Percentiles rank a stretch among this genome's conserved stretches.
phyloP scores from a whole-genome alignment of 2,797 vertebrate species.

The Pseudomugil gertrudae region DNA sequence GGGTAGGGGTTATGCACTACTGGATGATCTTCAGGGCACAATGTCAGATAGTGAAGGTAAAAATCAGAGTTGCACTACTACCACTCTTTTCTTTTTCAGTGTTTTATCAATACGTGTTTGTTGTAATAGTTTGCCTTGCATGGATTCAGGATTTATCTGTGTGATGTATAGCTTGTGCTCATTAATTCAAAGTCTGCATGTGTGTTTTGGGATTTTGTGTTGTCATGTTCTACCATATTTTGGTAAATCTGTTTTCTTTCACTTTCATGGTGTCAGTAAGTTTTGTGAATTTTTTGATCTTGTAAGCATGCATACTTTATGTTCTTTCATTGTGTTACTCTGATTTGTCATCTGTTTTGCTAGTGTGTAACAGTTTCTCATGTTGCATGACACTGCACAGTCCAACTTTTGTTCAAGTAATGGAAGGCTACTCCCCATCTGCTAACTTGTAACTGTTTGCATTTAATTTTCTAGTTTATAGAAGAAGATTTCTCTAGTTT shows the following conservation, averaged over 20 bases:
- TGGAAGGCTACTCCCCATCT: constrained; percentile 26
- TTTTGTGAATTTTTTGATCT: constrained; percentile 29
- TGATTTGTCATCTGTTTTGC: constrained; percentile 29
- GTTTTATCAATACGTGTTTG: constrained; percentile 78
- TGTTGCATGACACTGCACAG: constrained; percentile 25
- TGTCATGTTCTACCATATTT: constrained; percentile 24
- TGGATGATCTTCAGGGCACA: constrained; percentile 98
- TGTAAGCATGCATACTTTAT: constrained; percentile 54
- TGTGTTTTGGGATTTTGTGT: constrained; percentile 24
- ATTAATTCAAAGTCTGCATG: constrained; percentile 60
- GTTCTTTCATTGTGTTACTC: constrained; percentile 38
- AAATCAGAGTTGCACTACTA: constrained; percentile 67
- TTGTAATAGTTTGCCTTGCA: constrained; percentile 77
- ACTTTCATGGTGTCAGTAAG: constrained; percentile 27
- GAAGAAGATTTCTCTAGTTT: constrained; percentile 10
- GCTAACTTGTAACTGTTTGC: constrained; percentile 14
- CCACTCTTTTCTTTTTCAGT: constrained; percentile 69
- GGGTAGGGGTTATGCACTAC: constrained; percentile 92
- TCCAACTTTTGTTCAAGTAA: constrained; percentile 29
- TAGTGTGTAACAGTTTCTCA: constrained; percentile 34
- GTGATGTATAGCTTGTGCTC: constrained; percentile 30
- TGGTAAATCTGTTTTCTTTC: constrained; percentile 49
- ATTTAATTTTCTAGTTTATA: constrained; percentile 33
- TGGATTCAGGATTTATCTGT: constrained; percentile 68
- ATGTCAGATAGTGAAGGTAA: constrained; percentile 99